Percentiles rank a stretch among this genome's conserved stretches.
Evolutionary conservation across 2,797 vertebrate species (phyloP).

Genomic region (Acrocephalus scirpaceus): DNA sequence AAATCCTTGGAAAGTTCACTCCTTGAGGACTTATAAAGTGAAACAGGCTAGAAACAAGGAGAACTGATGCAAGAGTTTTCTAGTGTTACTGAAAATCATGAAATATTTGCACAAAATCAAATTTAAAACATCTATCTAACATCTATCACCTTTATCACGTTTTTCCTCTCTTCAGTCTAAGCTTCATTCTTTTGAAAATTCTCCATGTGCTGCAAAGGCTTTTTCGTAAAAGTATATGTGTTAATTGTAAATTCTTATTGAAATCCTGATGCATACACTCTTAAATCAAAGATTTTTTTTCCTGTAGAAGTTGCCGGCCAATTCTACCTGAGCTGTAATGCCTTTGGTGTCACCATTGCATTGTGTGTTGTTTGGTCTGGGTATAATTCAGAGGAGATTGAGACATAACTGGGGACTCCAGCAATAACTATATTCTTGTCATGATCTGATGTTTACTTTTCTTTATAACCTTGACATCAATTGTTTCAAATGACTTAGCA

Average conservation of each 20-base stretch:
- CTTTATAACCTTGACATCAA: background rate
- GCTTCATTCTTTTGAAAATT: background rate
- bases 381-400: background rate
- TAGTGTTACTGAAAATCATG: background rate
- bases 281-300: background rate
- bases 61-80: background rate
- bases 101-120: background rate
- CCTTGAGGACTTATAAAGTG: background rate
- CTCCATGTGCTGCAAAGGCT: accelerated
- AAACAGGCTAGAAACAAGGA: background rate
- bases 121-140: background rate
- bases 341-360: background rate
- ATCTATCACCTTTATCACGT: background rate
- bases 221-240: background rate
- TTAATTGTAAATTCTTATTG: background rate
- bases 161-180: background rate
- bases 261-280: background rate
- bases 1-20: background rate
- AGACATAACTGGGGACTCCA: background rate
- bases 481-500: background rate
- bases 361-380: background rate
- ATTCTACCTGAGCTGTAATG: background rate
- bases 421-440: background rate
- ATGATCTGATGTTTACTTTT: background rate
- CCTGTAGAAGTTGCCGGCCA: background rate